A percentile compares a stretch with the other conserved stretches of the same genome.
Evolutionary conservation across 2,888 invertebrate genomes (phyloP).

Genomic region (Acanthoscelides obtectus): DNA sequence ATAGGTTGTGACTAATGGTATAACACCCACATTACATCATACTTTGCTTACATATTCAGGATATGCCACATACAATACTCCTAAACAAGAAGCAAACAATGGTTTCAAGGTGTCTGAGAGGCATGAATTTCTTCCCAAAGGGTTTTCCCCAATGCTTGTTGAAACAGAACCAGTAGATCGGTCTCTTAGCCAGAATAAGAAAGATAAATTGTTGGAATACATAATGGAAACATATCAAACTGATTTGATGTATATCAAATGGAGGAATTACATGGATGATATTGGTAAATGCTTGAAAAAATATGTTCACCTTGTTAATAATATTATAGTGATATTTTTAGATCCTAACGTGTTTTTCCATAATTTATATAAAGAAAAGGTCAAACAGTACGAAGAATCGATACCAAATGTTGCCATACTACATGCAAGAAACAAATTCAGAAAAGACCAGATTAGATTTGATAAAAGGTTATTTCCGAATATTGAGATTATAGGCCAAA

Average conservation of each 20-base stretch:
- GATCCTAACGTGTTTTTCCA: constrained; percentile 41
- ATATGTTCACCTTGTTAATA: too few relatives aligned
- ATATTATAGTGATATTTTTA: too few relatives aligned
- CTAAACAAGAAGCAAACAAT: constrained; percentile 21
- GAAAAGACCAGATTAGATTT: constrained; percentile 37
- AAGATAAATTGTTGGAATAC: constrained; percentile 35
- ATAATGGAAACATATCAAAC: constrained; percentile 38
- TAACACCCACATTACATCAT: not conserved
- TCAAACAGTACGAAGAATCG: constrained; percentile 31
- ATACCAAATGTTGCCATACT: constrained; percentile 28
- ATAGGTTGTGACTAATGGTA: not conserved
- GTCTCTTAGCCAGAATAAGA: constrained; percentile 37
- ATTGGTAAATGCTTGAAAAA: constrained; percentile 28
- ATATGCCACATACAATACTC: constrained; percentile 16
- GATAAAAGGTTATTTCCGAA: constrained; percentile 49
- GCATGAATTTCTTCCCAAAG: constrained; percentile 55
- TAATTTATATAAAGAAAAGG: constrained; percentile 37
- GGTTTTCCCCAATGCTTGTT: constrained; percentile 54
- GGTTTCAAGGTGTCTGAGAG: constrained; percentile 48
- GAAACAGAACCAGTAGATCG: constrained; percentile 34
- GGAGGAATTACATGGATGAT: constrained; percentile 38
- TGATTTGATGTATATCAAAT: constrained; percentile 41
- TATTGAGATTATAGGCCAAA: constrained; percentile 59
- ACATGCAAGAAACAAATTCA: constrained; percentile 13
- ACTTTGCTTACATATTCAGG: too few relatives aligned